Percentiles rank a stretch among this genome's conserved stretches.
These are phyloP conservation scores for Vulpes lagopus DNA, from an alignment of 2,113 vertebrate species.

Conservation along the genomic window DNA sequence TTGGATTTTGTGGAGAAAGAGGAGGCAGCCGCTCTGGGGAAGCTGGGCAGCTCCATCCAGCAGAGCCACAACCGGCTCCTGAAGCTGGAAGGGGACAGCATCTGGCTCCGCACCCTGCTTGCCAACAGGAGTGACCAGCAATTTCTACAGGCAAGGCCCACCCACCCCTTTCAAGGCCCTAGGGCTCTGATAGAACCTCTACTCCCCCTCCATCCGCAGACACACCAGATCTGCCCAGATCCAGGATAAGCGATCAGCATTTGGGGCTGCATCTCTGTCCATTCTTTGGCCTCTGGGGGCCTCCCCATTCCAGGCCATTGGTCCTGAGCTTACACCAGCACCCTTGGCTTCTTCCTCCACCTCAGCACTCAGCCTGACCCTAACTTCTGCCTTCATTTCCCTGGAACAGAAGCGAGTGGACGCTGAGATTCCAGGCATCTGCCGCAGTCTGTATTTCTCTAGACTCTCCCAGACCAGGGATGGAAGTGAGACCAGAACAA, in stretches of 20 bases:
- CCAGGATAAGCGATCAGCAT: accelerated
- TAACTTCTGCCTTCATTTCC: not conserved
- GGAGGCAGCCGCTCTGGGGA: constrained; percentile 63
- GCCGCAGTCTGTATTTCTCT: not conserved
- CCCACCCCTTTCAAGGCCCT: not conserved
- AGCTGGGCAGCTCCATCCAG: constrained; percentile 75
- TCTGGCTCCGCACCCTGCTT: constrained; percentile 46
- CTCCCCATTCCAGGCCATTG: not conserved
- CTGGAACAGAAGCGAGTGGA: not conserved
- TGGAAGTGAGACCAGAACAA: not conserved
- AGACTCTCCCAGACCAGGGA: not conserved
- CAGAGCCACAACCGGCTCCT: constrained; percentile 69
- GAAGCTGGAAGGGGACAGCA: constrained; percentile 69
- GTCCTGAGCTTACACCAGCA: not conserved
- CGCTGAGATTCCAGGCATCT: not conserved
- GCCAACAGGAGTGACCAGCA: constrained; percentile 63
- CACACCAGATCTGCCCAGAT: not conserved
- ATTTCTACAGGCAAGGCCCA: constrained; percentile 54
- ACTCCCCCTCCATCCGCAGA: not conserved
- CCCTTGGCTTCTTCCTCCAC: not conserved
- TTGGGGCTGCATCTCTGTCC: not conserved
- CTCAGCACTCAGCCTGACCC: not conserved
- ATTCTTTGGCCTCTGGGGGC: not conserved
- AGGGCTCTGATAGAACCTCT: not conserved
- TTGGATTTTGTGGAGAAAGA: constrained; percentile 80